These are phyloP conservation scores for Spheniscus mendiculus DNA, from an alignment of 2,113 vertebrate species.

Conservation along the genomic window DNA sequence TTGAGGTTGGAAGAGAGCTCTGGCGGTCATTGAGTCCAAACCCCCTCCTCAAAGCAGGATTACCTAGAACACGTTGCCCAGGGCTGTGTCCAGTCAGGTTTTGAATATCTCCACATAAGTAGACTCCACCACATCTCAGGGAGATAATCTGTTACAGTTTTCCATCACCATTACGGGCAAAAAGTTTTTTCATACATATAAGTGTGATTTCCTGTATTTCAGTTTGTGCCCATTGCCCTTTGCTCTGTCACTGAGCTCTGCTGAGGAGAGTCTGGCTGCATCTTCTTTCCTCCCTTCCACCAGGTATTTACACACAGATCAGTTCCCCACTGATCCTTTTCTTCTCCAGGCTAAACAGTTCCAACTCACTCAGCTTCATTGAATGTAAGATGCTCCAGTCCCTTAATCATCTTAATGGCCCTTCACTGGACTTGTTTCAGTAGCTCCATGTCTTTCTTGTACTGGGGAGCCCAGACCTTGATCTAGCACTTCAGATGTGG, in stretches of 20 bases:
- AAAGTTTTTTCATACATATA: neutral
- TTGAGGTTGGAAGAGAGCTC: neutral
- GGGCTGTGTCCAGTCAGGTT: neutral
- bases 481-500: neutral
- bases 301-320: neutral
- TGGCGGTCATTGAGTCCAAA: neutral
- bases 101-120: neutral
- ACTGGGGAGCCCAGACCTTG: neutral
- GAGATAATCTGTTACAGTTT: neutral
- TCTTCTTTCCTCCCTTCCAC: neutral
- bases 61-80: no score
- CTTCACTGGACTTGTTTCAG: neutral
- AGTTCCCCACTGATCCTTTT: neutral
- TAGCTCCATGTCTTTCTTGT: neutral
- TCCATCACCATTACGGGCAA: neutral
- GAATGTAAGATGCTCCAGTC: neutral
- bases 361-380: neutral
- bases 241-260: neutral
- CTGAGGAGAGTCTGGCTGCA: neutral
- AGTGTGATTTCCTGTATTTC: neutral
- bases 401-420: neutral
- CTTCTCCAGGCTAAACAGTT: neutral
- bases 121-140: neutral
- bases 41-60: neutral
- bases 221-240: neutral